phyloP scores from a whole-genome alignment of 1,140 invertebrate species.

The Scaptomyza montana region DNA sequence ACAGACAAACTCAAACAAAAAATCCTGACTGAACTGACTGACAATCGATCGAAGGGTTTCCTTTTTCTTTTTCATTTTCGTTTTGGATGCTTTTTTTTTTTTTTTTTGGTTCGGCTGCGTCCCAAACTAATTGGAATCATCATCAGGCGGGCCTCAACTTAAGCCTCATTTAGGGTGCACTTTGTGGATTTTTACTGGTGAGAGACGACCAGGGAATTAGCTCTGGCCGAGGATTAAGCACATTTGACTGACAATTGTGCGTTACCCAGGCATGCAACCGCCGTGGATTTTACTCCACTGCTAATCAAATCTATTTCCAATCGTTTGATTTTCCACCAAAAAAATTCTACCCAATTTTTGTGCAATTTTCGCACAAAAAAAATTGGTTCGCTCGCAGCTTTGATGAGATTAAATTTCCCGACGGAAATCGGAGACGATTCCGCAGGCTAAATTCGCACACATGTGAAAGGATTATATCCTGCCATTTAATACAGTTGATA shows the following conservation, averaged over 20 bases:
- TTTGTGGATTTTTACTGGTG: conserved; percentile 79
- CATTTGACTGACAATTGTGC: conserved; percentile 82
- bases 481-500: neutral
- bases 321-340: conserved; percentile 76
- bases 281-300: neutral
- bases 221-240: conserved; percentile 75
- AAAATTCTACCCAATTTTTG: conserved; percentile 48
- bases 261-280: conserved; percentile 15
- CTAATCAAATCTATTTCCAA: conserved; percentile 83
- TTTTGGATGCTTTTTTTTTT: neutral
- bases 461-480: conserved; percentile 72
- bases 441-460: conserved; percentile 48
- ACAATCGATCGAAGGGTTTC: conserved; percentile 70
- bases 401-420: conserved; percentile 80
- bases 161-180: conserved; percentile 83
- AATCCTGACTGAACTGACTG: conserved; percentile 14
- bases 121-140: conserved; percentile 83
- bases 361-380: conserved; percentile 61
- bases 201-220: conserved; percentile 55
- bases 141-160: conserved; percentile 79
- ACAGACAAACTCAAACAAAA: conserved; percentile 24
- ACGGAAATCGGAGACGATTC: conserved; percentile 56
- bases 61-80: conserved; percentile 1
- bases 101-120: neutral
- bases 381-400: conserved; percentile 47